These are phyloP conservation scores for Harmothoe impar DNA, from an alignment of 2,888 invertebrate genomes.

Conservation along the genomic window DNA sequence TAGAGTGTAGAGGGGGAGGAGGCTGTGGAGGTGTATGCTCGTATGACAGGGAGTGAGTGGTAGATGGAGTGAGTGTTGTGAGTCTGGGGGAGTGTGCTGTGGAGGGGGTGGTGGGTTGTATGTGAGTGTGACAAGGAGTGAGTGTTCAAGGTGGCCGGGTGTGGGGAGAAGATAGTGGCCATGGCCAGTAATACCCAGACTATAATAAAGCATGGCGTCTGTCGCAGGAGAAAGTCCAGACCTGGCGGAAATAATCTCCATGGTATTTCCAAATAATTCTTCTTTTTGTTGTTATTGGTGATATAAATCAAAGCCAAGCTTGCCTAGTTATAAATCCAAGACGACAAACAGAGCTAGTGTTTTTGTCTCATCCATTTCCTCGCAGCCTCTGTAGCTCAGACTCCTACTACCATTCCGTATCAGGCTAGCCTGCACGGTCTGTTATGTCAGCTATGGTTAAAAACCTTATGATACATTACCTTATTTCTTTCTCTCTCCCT, in stretches of 20 bases:
- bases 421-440: background rate
- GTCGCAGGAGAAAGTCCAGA: background rate
- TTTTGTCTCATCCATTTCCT: background rate
- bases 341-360: background rate
- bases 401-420: background rate
- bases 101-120: too few species aligned
- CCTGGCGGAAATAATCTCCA: slow-evolving; percentile 10
- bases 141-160: background rate
- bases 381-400: background rate
- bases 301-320: slow-evolving; percentile 4
- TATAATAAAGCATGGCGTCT: slow-evolving; percentile 10
- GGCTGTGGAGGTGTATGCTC: too few species aligned
- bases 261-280: background rate
- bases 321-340: slow-evolving; percentile 6
- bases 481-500: too few species aligned
- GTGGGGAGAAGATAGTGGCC: background rate
- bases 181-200: background rate
- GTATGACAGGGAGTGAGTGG: too few species aligned
- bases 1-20: too few species aligned
- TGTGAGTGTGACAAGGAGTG: too few species aligned
- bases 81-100: too few species aligned
- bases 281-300: background rate
- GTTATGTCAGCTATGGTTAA: background rate
- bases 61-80: too few species aligned
- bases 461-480: too few species aligned